Evolutionary conservation across 2,888 invertebrate genomes (phyloP).

Genomic region (Smittia aterrima): DNA sequence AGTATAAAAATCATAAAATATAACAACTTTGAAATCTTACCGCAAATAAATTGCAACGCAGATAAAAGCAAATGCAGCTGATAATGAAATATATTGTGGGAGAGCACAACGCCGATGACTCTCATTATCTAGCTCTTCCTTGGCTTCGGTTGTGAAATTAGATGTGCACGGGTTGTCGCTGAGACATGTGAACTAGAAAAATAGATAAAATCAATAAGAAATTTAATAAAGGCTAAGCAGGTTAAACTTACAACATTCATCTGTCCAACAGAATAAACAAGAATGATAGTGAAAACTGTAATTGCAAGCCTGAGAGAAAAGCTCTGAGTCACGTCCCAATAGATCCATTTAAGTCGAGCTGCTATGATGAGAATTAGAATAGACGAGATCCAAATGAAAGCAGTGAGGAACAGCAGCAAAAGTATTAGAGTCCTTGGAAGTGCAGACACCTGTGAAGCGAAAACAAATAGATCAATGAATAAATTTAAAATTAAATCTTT

Average conservation of each 20-base stretch:
- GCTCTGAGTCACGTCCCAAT: conserved; percentile 82
- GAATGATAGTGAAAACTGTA: conserved; percentile 80
- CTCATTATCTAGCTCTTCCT: conserved; percentile 48
- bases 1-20: not conserved
- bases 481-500: not conserved
- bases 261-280: conserved; percentile 86
- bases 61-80: conserved; percentile 79
- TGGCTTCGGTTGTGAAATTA: conserved; percentile 46
- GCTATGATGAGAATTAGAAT: conserved; percentile 81
- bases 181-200: conserved; percentile 64
- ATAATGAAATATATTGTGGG: conserved; percentile 83
- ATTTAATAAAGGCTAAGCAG: not conserved
- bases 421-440: conserved; percentile 82
- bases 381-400: conserved; percentile 87
- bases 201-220: conserved; percentile 27
- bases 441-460: conserved; percentile 70
- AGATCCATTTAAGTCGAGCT: conserved; percentile 76
- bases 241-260: conserved; percentile 80
- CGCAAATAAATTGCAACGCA: conserved; percentile 81
- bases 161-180: conserved; percentile 53
- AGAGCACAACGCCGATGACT: conserved; percentile 79
- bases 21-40: conserved; percentile 45
- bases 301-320: conserved; percentile 80
- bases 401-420: conserved; percentile 78
- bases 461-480: not conserved